Base-by-base conservation (phyloP, 2,888 invertebrate genomes). In the Epistrophella euchroma region DNA sequence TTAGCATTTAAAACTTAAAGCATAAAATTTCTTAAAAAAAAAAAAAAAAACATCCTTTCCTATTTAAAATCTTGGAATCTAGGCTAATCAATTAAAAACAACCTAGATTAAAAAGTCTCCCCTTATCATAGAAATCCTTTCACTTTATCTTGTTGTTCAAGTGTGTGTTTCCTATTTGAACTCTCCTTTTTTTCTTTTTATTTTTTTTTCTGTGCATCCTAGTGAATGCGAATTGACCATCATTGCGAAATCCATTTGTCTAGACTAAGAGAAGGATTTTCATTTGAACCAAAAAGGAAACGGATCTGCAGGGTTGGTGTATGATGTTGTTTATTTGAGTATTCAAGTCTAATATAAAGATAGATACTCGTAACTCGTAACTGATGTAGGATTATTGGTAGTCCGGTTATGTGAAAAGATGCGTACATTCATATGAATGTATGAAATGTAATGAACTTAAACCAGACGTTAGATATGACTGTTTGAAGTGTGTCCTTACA, bases 161-260 rank as follows among this genome's bases (percentile, higher is more conserved):
- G 6, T 43, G 4, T 43, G n/a, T 43, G 43, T n/a, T 43, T 43
- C n/a, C 43, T n/a, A n/a, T 15, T 43, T 43, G n/a, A 37, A 37
- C 37, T 43, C 13, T 13, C 4, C 5, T 40, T 4, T 13, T 5
- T 13, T 40, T 15, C 15, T 0, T 15, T 37, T 11, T 37, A 0
- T 37, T 40, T 4, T 40, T 40, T 40, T 40, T 40, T 13, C 40
- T 40, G 43, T 43, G n/a, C 43, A 43, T 40, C 15, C 6, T 40
- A 15, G 40, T 15, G 40, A 40, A 40, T 40, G 15, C 40, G n/a
- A 6, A 40, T 40, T 40, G 71, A 56, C 55, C 71, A 64, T 62
- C 62, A 71, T 56, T 56, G 75, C 25, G 25, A 56, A 71, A 64
- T 82, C 64, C 71, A 58, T 66, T 71, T 76, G 81, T 64, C 81